Base-by-base conservation (phyloP, 2,888 invertebrate genomes). In the Phengaris arion region DNA sequence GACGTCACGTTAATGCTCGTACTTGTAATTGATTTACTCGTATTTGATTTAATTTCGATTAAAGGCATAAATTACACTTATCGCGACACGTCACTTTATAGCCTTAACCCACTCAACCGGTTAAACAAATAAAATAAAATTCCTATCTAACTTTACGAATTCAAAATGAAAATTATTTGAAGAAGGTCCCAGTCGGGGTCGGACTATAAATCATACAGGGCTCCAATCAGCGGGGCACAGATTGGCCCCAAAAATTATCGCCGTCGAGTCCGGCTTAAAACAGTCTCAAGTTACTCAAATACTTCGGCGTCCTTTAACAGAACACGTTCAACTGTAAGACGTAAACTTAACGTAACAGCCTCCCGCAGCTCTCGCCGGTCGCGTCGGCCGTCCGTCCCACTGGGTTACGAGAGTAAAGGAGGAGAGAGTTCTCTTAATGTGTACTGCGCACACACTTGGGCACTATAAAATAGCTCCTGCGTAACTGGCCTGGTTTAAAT, bases 161-260 rank as follows among this genome's bases (percentile, higher is more conserved):
- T 91, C 90, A 88, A 91, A 89, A 87, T 86, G 85, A 85, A 90
- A 90, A 89, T 89, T 89, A 90, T 89, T 90, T 90, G 86, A 86
- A 86, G 84, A 85, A 88, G 86, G 84, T 88, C 87, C 87, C 85
- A 87, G 89, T 88, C 88, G 88, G 86, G 83, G 89, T 85, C 86
- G 87, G 91, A 89, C 91, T 92, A 91, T 92, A 92, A 92, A 92
- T 92, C 92, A 92, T 90, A 91, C 89, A 1, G 87, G 88, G 91
- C 90, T 0, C 48, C 92, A 90, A 88, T 90, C 82, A 84, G 82
- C 84, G 84, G 86, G 84, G 85, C 83, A 48, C 80, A 79, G 83
- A 83, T 85, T 81, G 87, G 86, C 90, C 89, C 88, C 59, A 59
- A 85, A 91, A 92, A 91, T 92, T 90, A 92, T 91, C 91, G 89